Evolutionary conservation across 1,140 invertebrate genomes (phyloP).

Genomic region (Acyrthosiphon pisum): DNA sequence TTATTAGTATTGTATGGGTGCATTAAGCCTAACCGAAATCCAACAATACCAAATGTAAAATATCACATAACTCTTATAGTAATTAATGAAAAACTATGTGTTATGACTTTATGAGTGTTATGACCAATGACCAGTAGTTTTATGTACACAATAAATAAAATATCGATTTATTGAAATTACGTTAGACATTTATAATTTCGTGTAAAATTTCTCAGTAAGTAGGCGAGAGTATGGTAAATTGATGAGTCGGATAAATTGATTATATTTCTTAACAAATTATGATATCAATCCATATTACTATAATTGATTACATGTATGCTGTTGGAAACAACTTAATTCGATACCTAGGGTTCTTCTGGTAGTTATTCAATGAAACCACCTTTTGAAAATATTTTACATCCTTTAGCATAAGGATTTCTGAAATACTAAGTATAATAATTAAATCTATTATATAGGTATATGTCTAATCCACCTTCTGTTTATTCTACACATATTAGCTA

Average conservation of each 20-base stretch:
- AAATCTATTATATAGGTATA: too few species aligned
- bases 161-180: not conserved
- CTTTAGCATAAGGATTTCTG: too few species aligned
- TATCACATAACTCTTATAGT: not conserved
- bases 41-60: not conserved
- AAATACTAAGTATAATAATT: too few species aligned
- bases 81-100: not conserved
- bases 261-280: not conserved
- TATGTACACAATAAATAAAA: not conserved
- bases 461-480: too few species aligned
- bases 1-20: not conserved
- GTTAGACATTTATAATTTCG: too few species aligned
- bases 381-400: too few species aligned
- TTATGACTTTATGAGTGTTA: not conserved
- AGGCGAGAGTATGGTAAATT: not conserved
- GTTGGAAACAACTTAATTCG: too few species aligned
- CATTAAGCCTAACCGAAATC: not conserved
- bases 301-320: not conserved
- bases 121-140: not conserved
- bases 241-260: not conserved
- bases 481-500: too few species aligned
- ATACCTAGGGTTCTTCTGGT: too few species aligned
- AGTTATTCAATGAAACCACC: too few species aligned
- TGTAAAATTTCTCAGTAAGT: not conserved
- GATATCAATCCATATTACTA: not conserved